phyloP scores from a whole-genome alignment of 92 coral and sea anemone species.

The Siderastrea radians region DNA sequence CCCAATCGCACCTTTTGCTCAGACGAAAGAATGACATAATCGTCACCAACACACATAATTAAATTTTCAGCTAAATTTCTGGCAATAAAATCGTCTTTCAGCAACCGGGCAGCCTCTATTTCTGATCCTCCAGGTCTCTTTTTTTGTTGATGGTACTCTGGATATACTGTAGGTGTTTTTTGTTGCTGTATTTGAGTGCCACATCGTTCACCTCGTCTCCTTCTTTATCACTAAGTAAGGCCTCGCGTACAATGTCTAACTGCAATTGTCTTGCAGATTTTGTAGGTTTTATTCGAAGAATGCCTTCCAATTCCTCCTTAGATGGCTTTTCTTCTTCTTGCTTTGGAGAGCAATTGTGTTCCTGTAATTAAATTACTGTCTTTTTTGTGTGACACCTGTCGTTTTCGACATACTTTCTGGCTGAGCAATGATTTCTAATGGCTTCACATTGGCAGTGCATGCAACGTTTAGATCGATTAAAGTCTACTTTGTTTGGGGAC shows the following conservation, averaged over 20 bases:
- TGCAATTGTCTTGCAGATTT: conserved; percentile 44
- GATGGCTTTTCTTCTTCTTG: conserved; percentile 27
- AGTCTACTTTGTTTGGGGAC: conserved; percentile 42
- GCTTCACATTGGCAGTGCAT: conserved; percentile 32
- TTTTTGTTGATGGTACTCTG: background rate
- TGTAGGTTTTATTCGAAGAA: conserved; percentile 47
- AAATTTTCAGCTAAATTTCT: conserved; percentile 39
- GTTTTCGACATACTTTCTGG: conserved; percentile 57
- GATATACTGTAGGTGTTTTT: conserved; percentile 20
- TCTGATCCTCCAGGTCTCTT: conserved; percentile 44
- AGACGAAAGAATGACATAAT: conserved; percentile 36
- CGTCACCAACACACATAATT: conserved; percentile 41
- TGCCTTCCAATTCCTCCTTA: conserved; percentile 16
- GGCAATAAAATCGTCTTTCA: conserved; percentile 38
- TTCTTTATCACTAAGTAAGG: conserved; percentile 34
- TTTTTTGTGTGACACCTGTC: conserved; percentile 67
- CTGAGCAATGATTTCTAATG: conserved; percentile 10
- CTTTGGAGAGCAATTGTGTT: conserved; percentile 37
- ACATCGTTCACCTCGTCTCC: conserved; percentile 25
- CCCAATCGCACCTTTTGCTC: conserved; percentile 3
- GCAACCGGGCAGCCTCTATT: conserved; percentile 30
- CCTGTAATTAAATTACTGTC: conserved; percentile 38
- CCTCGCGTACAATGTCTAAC: conserved; percentile 49
- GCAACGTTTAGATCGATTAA: conserved; percentile 10
- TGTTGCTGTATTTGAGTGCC: conserved; percentile 27